These are phyloP conservation scores for Augochlora pura DNA, from an alignment of 1,140 invertebrate genomes.

Conservation along the genomic window DNA sequence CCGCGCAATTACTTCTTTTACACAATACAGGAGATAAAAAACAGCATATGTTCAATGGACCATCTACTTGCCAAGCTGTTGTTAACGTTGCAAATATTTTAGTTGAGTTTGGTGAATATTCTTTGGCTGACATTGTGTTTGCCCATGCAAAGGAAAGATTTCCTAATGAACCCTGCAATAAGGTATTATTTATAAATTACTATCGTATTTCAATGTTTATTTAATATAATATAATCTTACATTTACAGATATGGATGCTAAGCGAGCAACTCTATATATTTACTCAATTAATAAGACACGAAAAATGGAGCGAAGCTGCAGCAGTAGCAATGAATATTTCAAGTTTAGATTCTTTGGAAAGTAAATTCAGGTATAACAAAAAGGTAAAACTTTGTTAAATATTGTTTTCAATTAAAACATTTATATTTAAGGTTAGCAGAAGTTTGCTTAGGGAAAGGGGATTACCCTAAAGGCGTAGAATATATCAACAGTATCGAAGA, in stretches of 20 bases:
- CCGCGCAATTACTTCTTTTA: slow-evolving; percentile 88
- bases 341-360: slow-evolving; percentile 86
- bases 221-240: slow-evolving; percentile 26
- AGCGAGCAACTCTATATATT: slow-evolving; percentile 84
- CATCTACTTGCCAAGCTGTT: slow-evolving; percentile 86
- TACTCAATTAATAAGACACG: slow-evolving; percentile 82
- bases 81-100: slow-evolving; percentile 86
- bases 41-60: slow-evolving; percentile 84
- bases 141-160: slow-evolving; percentile 83
- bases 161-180: slow-evolving; percentile 82
- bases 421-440: slow-evolving; percentile 82
- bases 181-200: slow-evolving; percentile 54
- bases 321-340: slow-evolving; percentile 87
- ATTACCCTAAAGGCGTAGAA: slow-evolving; percentile 83
- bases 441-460: slow-evolving; percentile 85
- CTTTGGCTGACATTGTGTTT: slow-evolving; percentile 81
- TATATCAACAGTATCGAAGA: slow-evolving; percentile 82
- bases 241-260: slow-evolving; percentile 84
- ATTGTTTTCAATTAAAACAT: slow-evolving; percentile 3
- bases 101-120: slow-evolving; percentile 83
- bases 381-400: neutral
- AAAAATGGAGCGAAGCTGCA: slow-evolving; percentile 89
- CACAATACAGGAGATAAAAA: slow-evolving; percentile 84
- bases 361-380: slow-evolving; percentile 77
- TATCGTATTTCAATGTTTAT: neutral